A percentile compares a stretch with the other conserved stretches of the same genome.
phyloP scores from a whole-genome alignment of 1,140 invertebrate genomes.

The Olivierus martensii region DNA sequence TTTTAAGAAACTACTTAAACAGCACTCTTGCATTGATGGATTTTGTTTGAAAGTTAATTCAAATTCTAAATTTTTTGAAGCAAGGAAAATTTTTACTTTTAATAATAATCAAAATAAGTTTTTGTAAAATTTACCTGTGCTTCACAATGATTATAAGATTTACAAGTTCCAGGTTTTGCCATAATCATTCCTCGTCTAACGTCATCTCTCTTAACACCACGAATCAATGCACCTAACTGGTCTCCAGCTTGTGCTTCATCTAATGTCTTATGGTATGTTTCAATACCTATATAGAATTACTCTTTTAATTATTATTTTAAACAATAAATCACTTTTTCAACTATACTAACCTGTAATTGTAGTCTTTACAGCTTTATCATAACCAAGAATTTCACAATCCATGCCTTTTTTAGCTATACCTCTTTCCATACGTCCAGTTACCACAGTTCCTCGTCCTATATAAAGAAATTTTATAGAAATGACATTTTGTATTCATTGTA shows the following conservation, averaged over 20 bases:
- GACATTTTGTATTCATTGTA: no score
- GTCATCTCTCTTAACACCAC: constrained; percentile 83
- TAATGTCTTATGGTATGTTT: constrained; percentile 96
- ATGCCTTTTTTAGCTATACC: constrained; percentile 85
- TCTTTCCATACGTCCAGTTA: constrained; percentile 72
- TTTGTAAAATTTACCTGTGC: no score
- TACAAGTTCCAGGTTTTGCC: constrained; percentile 67
- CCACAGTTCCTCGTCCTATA: constrained; percentile 79
- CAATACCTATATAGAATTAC: constrained; percentile 45
- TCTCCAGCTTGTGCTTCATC: constrained; percentile 93
- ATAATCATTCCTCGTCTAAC: constrained; percentile 84
- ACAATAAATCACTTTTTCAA: no score
- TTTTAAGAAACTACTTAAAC: no score
- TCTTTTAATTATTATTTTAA: no score
- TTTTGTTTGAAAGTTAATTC: no score
- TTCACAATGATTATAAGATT: constrained; percentile 54
- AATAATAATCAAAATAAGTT: no score
- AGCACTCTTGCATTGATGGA: no score
- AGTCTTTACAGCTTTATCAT: constrained; percentile 69
- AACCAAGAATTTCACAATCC: constrained; percentile 88
- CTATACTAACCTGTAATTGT: constrained; percentile 52
- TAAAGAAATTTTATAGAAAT: no score
- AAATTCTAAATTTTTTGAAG: no score
- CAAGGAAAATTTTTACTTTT: no score
- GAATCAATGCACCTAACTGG: constrained; percentile 81